These are phyloP conservation scores for Epicampocera succincta DNA, from an alignment of 2,888 invertebrate genomes.

Conservation along the genomic window DNA sequence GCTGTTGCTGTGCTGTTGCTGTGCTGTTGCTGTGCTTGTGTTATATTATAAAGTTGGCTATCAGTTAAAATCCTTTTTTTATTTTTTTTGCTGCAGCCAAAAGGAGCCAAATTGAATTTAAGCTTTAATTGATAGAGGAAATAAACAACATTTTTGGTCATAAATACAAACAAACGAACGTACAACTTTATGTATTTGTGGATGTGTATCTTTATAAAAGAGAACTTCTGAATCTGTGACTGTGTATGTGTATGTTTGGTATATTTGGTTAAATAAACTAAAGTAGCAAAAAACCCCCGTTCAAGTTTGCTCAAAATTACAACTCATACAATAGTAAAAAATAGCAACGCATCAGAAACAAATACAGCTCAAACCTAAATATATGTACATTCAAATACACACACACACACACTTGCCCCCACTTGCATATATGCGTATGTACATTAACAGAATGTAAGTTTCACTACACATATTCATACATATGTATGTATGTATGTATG, in stretches of 20 bases:
- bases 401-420: background rate
- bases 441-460: too few relatives aligned
- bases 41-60: conserved; percentile 13
- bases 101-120: conserved; percentile 56
- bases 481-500: background rate
- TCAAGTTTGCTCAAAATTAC: conserved; percentile 47
- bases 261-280: conserved; percentile 21
- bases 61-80: conserved; percentile 45
- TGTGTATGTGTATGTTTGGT: too few relatives aligned
- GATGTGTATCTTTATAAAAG: too few relatives aligned
- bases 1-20: conserved; percentile 9
- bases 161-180: background rate
- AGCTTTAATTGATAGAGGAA: conserved; percentile 60
- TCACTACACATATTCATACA: too few relatives aligned
- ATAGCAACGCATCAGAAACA: conserved; percentile 6
- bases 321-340: conserved; percentile 13
- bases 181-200: background rate
- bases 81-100: conserved; percentile 43
- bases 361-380: background rate
- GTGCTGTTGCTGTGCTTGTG: conserved; percentile 3
- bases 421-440: background rate
- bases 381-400: conserved; percentile 1
- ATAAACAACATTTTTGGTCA: conserved; percentile 33
- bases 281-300: conserved; percentile 6
- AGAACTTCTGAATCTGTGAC: background rate